Percentiles rank a stretch among this genome's conserved stretches.
These are phyloP conservation scores for Hymenochirus boettgeri DNA, from an alignment of 2,113 vertebrate genomes.

Conservation along the genomic window DNA sequence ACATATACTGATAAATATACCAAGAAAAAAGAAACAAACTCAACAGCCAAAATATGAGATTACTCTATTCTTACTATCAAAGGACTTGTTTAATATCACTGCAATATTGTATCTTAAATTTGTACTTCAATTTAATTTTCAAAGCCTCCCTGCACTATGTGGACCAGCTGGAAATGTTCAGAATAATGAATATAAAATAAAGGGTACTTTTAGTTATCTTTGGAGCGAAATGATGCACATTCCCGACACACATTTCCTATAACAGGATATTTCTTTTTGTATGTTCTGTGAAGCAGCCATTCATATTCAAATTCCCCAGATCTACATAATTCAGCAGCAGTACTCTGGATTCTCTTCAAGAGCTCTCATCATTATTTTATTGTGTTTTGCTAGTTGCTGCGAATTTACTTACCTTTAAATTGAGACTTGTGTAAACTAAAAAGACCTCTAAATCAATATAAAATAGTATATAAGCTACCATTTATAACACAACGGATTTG, in stretches of 20 bases:
- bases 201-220: slow-evolving; percentile 16
- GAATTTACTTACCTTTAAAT: too few species aligned
- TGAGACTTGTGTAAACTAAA: too few species aligned
- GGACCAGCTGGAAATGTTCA: slow-evolving; percentile 18
- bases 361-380: too few species aligned
- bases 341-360: too few species aligned
- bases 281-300: neutral
- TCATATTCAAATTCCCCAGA: slow-evolving; percentile 3
- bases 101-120: slow-evolving; percentile 23
- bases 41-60: too few species aligned
- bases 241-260: neutral
- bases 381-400: too few species aligned
- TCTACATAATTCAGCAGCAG: too few species aligned
- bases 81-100: slow-evolving; percentile 14
- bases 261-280: slow-evolving; percentile 7
- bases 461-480: too few species aligned
- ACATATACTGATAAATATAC: too few species aligned
- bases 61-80: slow-evolving; percentile 13
- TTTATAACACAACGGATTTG: too few species aligned
- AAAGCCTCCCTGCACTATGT: slow-evolving; percentile 14
- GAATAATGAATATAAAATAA: slow-evolving; percentile 21
- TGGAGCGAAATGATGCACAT: slow-evolving; percentile 12
- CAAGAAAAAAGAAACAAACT: too few species aligned
- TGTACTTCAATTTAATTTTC: slow-evolving; percentile 31
- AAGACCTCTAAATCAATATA: too few species aligned